phyloP scores from a whole-genome alignment of 2,888 invertebrate species.

The Nomada lathburiana region DNA sequence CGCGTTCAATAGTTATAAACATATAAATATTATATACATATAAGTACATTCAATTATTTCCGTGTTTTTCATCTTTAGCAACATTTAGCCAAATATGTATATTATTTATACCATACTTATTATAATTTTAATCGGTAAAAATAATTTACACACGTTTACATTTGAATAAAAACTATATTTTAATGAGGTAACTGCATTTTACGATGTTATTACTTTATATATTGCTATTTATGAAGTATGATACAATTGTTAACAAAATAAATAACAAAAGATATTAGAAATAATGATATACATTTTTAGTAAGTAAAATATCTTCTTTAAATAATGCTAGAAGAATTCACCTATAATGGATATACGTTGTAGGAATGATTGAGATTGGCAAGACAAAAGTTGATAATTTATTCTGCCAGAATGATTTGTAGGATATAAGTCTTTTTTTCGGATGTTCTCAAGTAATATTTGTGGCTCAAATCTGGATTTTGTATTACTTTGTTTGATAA shows the following conservation, averaged over 20 bases:
- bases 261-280: neutral
- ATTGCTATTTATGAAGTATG: no score
- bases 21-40: no score
- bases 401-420: slow-evolving; percentile 87
- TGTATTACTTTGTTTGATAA: slow-evolving; percentile 78
- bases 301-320: neutral
- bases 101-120: no score
- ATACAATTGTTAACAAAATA: neutral
- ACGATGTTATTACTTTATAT: no score
- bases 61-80: no score
- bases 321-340: slow-evolving; percentile 87
- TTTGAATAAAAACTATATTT: no score
- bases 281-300: neutral
- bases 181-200: no score
- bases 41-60: no score
- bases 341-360: slow-evolving; percentile 92
- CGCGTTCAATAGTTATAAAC: no score
- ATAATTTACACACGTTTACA: no score
- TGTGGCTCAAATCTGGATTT: slow-evolving; percentile 89
- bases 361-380: slow-evolving; percentile 92
- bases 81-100: no score
- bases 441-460: slow-evolving; percentile 89
- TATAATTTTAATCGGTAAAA: no score
- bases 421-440: slow-evolving; percentile 87
- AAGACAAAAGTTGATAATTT: slow-evolving; percentile 90